Evolutionary conservation across 2,888 invertebrate species (phyloP), one percentile per base, ranked within the genome.

Genomic region (Meganola albula): DNA sequence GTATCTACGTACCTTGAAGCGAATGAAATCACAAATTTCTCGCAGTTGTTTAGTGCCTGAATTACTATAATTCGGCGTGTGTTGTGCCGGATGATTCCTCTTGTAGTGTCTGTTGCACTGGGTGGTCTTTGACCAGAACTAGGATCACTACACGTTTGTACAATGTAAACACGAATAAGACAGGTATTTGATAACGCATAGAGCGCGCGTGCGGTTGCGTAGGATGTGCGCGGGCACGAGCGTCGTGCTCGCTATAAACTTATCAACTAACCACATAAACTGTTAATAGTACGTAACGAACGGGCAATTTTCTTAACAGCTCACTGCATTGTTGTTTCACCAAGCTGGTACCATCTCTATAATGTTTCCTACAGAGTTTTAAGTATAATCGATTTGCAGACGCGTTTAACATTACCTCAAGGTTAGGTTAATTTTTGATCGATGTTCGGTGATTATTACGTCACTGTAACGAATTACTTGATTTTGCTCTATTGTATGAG

Each of bases 181-280:
- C 53, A 45, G 46, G 53, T 47, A 48, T 49, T 27, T 51, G 59
- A 56, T 64, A 58, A 57, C 49, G 47, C 34, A 44, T 50, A 54
- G 40, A 51, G 44, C 43, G 56, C 57, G 52, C 53, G 46, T 28
- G 33, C 39, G 28, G 38, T 35, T 54, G 45, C 40, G 41, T 31
- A 40, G 36, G 45, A 46, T 46, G 47, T 52, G 47, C 56, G 44
- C 42, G 42, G 44, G 65, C 69, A 69, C 83, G 68, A 59, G 77
- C 69, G 73, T 45, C 65, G 63, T 72, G 73, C 67, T 49, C 77
- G 73, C 58, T 58, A 47, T 61, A 49, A 69, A 67, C 62, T 76
- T 82, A 82, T 80, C 80, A 82, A 83, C 83, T 82, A 79, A 82
- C 66, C 73, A 71, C 67, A 74, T 68, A 72, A 70, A 73, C 2